Evolutionary conservation across 1,140 invertebrate genomes (phyloP), one percentile per base, ranked within the genome.

Genomic region (Drosophila lini): DNA sequence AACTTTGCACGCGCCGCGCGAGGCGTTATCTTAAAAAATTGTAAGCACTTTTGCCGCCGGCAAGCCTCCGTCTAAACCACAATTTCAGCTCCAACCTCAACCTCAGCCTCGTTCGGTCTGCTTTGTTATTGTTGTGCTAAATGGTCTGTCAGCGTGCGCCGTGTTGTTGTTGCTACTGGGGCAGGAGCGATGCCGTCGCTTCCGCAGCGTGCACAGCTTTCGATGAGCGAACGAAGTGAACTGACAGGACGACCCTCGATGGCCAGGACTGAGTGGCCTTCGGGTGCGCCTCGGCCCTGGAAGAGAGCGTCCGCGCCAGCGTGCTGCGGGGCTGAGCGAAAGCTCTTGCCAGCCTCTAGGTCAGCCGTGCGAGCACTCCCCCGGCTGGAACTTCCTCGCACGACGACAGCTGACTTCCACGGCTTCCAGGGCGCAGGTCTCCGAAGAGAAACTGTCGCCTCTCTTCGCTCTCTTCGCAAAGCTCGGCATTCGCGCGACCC

Each of bases 201-300:
- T 76, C 81, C 86, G 86, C 62, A 80, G 64, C 84, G 68, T 83
- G 85, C 67, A 81, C 90, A 90, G 82, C 78, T 91, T 86, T 75
- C 90, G 73, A 85, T 78, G 85, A 91, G 80, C 82, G 81, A 79
- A 83, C 85, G 83, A 89, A 85, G 81, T 84, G 76, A 68, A 91
- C 90, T 91, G 82, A 80, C 41, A 67, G 57, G 59, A 64, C 38
- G 63, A 71, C 67, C 53, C 44, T 59, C 62, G 36, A 52, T 31
- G 32, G 34, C 61, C 28, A 45, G 77, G 31, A 61, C 36, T 55
- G 15, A 56, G 52, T 16, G 6, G 40, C 16, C 48, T 70, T 83
- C 83, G 80, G 74, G 47, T 58, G 31, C 44, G 47, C 42, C 59
- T 78, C 60, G 70, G 67, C 67, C 58, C 71, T 86, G 83, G 83